Percentiles rank a stretch among this genome's conserved stretches.
phyloP scores from a whole-genome alignment of 1,140 invertebrate genomes.

The Drosophila baimaii region DNA sequence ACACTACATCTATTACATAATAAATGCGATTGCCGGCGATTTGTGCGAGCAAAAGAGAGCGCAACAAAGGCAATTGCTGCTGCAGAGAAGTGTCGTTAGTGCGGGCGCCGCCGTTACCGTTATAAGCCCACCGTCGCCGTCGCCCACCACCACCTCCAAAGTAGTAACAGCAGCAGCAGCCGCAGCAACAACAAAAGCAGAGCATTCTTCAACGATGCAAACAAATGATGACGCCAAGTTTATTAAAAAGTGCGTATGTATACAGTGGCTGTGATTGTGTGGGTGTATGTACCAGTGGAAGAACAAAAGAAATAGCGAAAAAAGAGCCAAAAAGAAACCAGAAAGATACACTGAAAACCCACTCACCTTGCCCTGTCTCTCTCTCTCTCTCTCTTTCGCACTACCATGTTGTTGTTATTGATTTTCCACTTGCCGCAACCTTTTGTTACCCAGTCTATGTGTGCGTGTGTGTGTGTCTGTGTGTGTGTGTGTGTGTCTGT shows the following conservation, averaged over 20 bases:
- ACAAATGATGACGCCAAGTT: slow-evolving; percentile 87
- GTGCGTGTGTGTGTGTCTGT: not conserved
- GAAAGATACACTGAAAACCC: slow-evolving; percentile 31
- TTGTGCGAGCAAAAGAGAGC: slow-evolving; percentile 36
- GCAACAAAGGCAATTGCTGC: slow-evolving; percentile 20
- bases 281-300: slow-evolving; percentile 38
- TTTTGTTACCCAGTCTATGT: slow-evolving; percentile 35
- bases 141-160: slow-evolving; percentile 11
- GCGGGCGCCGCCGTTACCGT: slow-evolving; percentile 14
- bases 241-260: slow-evolving; percentile 86
- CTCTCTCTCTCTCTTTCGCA: slow-evolving; percentile 16
- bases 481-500: slow-evolving; percentile 1
- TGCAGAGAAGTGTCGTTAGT: slow-evolving; percentile 19
- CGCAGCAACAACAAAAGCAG: slow-evolving; percentile 25
- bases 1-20: slow-evolving; percentile 84
- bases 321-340: slow-evolving; percentile 13
- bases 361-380: slow-evolving; percentile 57
- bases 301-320: slow-evolving; percentile 45
- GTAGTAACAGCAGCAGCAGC: slow-evolving; percentile 8
- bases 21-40: slow-evolving; percentile 74
- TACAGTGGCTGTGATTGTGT: slow-evolving; percentile 14
- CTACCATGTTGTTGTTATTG: slow-evolving; percentile 46
- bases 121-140: slow-evolving; percentile 21
- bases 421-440: slow-evolving; percentile 58
- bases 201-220: slow-evolving; percentile 81